A percentile compares a stretch with the other conserved stretches of the same genome.
Conservation (phyloP, 2,113 vertebrate genomes). For the Toxotes jaculatrix region DNA sequence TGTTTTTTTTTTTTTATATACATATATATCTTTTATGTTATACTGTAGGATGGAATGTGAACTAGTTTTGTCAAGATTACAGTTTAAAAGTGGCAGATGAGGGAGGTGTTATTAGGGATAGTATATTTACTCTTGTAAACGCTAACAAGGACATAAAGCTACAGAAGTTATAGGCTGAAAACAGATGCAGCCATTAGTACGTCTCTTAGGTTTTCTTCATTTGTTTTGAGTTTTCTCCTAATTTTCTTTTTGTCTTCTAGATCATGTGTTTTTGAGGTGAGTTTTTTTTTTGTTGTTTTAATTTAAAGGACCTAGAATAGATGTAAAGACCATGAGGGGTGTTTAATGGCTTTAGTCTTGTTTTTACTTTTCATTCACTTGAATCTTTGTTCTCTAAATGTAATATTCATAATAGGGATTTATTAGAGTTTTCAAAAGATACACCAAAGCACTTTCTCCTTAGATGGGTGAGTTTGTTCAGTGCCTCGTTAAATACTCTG, state of each 20-base stretch:
- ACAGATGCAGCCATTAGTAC: background rate
- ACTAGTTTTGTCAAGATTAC: background rate
- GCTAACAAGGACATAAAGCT: conserved; percentile 22
- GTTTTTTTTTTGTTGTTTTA: background rate
- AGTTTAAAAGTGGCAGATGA: background rate
- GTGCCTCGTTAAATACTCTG: conserved; percentile 38
- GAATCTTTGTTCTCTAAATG: conserved; percentile 7
- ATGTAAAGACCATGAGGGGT: background rate
- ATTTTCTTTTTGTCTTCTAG: conserved; percentile 7
- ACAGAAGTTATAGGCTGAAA: background rate
- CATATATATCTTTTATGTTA: conserved; percentile 36
- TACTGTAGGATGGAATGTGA: background rate
- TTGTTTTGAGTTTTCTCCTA: conserved; percentile 6
- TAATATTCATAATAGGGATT: background rate
- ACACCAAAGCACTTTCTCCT: conserved; percentile 70
- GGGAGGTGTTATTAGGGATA: background rate
- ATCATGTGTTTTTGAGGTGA: conserved; percentile 10
- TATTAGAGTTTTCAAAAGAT: background rate
- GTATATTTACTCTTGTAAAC: background rate
- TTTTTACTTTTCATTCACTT: conserved; percentile 24
- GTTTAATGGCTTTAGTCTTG: conserved; percentile 18
- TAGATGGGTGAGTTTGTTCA: conserved; percentile 17
- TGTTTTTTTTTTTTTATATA: conserved; percentile 7
- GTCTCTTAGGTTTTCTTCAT: conserved; percentile 9
- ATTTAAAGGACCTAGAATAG: conserved; percentile 20